Conservation (phyloP, 2,888 invertebrate genomes). For the Hydrotaea diabolus region DNA sequence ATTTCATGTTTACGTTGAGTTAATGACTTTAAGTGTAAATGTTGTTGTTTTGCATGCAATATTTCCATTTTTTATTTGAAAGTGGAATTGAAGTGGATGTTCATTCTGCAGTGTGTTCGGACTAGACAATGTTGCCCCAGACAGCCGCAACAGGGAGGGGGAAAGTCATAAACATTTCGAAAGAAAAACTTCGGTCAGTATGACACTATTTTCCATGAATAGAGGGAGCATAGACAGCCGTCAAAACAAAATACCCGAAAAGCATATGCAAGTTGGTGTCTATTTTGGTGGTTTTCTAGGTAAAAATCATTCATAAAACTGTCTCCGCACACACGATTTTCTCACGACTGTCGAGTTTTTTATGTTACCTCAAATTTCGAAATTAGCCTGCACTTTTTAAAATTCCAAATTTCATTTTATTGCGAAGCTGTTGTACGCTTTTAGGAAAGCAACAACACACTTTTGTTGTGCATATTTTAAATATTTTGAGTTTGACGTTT, state of each 20-base stretch:
- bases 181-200: conserved; percentile 35
- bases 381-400: not conserved
- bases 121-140: conserved; percentile 30
- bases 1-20: conserved; percentile 46
- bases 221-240: not conserved
- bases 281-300: conserved; percentile 32
- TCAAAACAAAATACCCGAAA: not conserved
- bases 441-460: not conserved
- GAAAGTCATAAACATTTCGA: conserved; percentile 29
- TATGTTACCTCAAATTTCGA: conserved; percentile 16
- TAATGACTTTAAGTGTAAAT: conserved; percentile 53
- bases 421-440: not conserved
- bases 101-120: not conserved
- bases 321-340: not conserved
- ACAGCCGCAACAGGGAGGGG: not conserved
- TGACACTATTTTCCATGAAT: conserved; percentile 38
- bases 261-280: not conserved
- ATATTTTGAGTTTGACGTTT: not conserved
- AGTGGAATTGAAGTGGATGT: conserved; percentile 41
- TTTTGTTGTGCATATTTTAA: not conserved
- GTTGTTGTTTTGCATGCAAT: conserved; percentile 26
- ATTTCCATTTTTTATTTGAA: conserved; percentile 18
- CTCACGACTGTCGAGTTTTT: not conserved
- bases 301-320: conserved; percentile 41
- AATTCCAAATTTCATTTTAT: not conserved